These are phyloP conservation scores for Sinodicranocentrus sp. DNA, from an alignment of 2,888 invertebrate species.

Conservation along the genomic window DNA sequence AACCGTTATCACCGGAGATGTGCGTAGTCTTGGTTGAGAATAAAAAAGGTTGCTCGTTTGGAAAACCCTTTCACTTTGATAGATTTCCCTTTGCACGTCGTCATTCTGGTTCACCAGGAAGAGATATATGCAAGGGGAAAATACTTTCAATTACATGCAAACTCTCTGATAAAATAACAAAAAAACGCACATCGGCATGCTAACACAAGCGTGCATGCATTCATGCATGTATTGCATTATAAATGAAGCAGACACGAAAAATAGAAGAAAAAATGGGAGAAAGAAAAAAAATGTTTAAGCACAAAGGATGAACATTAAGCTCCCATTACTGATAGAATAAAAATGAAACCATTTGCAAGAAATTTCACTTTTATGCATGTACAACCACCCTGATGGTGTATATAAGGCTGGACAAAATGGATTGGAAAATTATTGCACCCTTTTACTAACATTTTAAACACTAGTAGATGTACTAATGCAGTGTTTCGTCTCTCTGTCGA, in stretches of 20 bases:
- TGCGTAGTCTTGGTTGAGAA: too few species aligned
- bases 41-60: background rate
- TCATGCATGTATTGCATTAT: constrained; percentile 59
- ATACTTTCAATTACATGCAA: constrained; percentile 38
- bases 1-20: too few species aligned
- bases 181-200: background rate
- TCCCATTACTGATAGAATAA: constrained; percentile 72
- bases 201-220: constrained; percentile 33
- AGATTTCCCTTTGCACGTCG: constrained; percentile 12
- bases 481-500: background rate
- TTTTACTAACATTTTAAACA: constrained; percentile 43
- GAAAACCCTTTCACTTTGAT: constrained; percentile 20
- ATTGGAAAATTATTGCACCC: constrained; percentile 75
- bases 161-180: constrained; percentile 25
- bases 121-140: constrained; percentile 24
- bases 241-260: constrained; percentile 46
- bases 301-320: constrained; percentile 70
- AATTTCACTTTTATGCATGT: constrained; percentile 48
- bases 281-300: constrained; percentile 32
- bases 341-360: constrained; percentile 73
- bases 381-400: constrained; percentile 4
- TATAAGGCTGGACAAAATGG: constrained; percentile 69
- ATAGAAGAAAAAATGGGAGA: constrained; percentile 26
- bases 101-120: background rate
- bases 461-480: background rate